These are phyloP conservation scores for Xiphorhynchus erythropygius DNA, from an alignment of 2,797 vertebrate species.

Conservation along the genomic window DNA sequence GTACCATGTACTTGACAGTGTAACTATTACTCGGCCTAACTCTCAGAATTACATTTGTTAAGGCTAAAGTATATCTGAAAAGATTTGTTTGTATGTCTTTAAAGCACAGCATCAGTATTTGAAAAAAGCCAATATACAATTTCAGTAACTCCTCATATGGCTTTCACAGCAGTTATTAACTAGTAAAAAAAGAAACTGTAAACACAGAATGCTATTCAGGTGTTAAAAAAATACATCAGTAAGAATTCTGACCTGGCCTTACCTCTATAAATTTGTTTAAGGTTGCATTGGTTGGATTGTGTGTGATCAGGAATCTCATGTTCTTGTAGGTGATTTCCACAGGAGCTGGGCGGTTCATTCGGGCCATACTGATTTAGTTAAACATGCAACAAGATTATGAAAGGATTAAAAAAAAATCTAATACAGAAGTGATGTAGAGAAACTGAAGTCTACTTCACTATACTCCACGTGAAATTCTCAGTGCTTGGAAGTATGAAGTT, in stretches of 20 bases:
- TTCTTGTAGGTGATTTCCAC: conserved; percentile 99
- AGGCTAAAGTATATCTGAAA: neutral
- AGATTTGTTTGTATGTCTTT: neutral
- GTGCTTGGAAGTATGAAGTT: conserved; percentile 77
- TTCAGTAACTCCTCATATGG: neutral
- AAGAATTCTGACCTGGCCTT: conserved; percentile 63
- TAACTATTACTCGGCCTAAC: neutral
- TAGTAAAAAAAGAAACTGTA: neutral
- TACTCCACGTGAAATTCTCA: conserved; percentile 83
- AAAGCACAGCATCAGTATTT: neutral
- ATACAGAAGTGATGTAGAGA: conserved; percentile 74
- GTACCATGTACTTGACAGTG: neutral
- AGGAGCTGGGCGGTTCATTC: conserved; percentile 99
- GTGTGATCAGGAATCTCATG: conserved; percentile 99
- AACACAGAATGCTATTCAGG: neutral
- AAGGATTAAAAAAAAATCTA: conserved; percentile 65
- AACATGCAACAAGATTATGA: conserved; percentile 71
- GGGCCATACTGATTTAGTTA: conserved; percentile 88
- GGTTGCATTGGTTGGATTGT: conserved; percentile 98
- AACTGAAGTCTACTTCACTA: conserved; percentile 80
- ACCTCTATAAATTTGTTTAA: conserved; percentile 99
- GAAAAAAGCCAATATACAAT: neutral
- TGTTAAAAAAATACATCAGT: neutral
- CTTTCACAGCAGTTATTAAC: neutral
- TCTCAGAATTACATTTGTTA: neutral